These are phyloP conservation scores for Holacanthus passer DNA, from an alignment of 2,113 vertebrate species.

Conservation along the genomic window DNA sequence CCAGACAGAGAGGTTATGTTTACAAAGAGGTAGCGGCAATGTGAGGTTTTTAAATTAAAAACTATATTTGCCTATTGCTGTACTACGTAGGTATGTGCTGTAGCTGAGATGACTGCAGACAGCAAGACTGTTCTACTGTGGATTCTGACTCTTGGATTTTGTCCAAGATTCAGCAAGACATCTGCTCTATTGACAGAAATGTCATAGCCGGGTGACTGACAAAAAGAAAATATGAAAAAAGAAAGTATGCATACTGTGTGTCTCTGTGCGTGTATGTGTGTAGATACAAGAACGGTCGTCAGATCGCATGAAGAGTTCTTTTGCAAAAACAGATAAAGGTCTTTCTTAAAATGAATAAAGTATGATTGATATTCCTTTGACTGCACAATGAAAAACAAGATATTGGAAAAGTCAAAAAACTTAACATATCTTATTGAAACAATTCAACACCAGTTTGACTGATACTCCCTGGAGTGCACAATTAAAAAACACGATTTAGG, in stretches of 20 bases:
- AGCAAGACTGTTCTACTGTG: background rate
- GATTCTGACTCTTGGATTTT: constrained; percentile 41
- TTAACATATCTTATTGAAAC: too few species aligned
- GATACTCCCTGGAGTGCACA: too few species aligned
- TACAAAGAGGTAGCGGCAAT: constrained; percentile 62
- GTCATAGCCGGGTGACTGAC: constrained; percentile 29
- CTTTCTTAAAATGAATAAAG: too few species aligned
- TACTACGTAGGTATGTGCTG: background rate
- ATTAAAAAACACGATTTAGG: too few species aligned
- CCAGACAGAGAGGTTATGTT: constrained; percentile 82
- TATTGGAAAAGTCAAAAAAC: too few species aligned
- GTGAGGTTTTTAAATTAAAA: constrained; percentile 6
- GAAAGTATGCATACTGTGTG: constrained; percentile 9
- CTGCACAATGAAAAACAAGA: too few species aligned
- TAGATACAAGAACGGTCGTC: background rate
- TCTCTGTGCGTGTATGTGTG: background rate
- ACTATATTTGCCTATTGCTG: background rate
- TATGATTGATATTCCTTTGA: too few species aligned
- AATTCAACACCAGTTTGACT: too few species aligned
- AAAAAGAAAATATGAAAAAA: too few species aligned
- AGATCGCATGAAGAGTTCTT: too few species aligned
- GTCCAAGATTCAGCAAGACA: constrained; percentile 46
- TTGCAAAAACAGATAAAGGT: too few species aligned
- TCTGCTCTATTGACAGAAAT: constrained; percentile 51
- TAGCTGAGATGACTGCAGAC: constrained; percentile 19